phyloP scores from a whole-genome alignment of 2,888 invertebrate species.

The Amphimallon solstitiale region DNA sequence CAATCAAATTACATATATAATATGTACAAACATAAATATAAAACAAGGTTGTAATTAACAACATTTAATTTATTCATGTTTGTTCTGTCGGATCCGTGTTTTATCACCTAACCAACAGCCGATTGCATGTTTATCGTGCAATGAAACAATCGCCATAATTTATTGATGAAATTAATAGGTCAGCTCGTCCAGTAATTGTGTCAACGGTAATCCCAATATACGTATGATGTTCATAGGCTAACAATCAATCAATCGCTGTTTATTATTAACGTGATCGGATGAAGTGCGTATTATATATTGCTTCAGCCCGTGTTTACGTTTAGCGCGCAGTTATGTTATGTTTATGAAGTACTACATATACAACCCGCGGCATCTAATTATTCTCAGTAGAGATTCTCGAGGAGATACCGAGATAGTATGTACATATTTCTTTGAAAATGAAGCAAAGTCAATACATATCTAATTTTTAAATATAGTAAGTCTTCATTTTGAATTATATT shows the following conservation, averaged over 20 bases:
- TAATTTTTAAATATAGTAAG: too few species aligned
- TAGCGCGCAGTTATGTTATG: background rate
- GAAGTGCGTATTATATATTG: conserved; percentile 4
- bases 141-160: conserved; percentile 2
- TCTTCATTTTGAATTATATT: too few species aligned
- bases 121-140: conserved; percentile 8
- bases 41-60: conserved; percentile 11
- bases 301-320: background rate
- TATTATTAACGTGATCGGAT: background rate
- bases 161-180: conserved; percentile 13
- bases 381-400: too few species aligned
- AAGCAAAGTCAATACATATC: too few species aligned
- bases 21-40: too few species aligned
- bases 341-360: background rate
- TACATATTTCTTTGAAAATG: too few species aligned
- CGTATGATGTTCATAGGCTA: conserved; percentile 2
- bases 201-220: conserved; percentile 1
- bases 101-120: conserved; percentile 2
- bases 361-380: too few species aligned
- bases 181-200: conserved; percentile 9
- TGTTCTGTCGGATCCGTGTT: background rate
- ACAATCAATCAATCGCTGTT: conserved; percentile 13
- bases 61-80: background rate
- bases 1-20: too few species aligned
- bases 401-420: too few species aligned